Conservation (phyloP, 2,113 vertebrate genomes). For the Syngnathus scovelli region DNA sequence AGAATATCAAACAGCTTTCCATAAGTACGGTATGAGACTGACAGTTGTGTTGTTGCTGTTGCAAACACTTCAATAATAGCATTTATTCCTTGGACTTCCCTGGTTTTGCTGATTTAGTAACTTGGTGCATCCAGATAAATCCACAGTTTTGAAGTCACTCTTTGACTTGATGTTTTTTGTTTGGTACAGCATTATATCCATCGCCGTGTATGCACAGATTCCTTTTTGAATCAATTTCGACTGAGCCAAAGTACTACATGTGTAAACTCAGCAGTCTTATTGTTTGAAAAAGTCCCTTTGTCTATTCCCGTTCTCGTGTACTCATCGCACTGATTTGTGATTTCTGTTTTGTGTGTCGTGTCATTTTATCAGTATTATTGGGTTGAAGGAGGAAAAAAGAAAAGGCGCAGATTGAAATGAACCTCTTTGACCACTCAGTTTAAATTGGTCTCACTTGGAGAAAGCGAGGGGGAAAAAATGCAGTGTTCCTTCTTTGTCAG, state of each 20-base stretch:
- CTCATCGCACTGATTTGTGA: slow-evolving; percentile 57
- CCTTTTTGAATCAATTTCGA: slow-evolving; percentile 54
- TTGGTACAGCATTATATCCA: slow-evolving; percentile 53
- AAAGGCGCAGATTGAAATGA: slow-evolving; percentile 11
- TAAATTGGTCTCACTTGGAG: not conserved
- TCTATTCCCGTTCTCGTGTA: slow-evolving; percentile 49
- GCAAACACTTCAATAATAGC: slow-evolving; percentile 26
- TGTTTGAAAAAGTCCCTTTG: slow-evolving; percentile 30
- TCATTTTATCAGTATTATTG: slow-evolving; percentile 62
- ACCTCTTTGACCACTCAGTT: not conserved
- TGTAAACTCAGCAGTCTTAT: slow-evolving; percentile 56
- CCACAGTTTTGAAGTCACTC: slow-evolving; percentile 19
- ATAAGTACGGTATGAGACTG: not conserved
- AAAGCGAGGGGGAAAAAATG: not conserved
- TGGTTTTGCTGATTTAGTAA: slow-evolving; percentile 11
- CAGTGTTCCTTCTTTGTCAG: slow-evolving; percentile 19
- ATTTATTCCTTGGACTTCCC: slow-evolving; percentile 31
- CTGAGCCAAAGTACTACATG: slow-evolving; percentile 69
- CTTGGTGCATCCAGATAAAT: slow-evolving; percentile 25
- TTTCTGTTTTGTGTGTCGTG: slow-evolving; percentile 49
- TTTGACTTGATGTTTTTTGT: slow-evolving; percentile 7
- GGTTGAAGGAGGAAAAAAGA: slow-evolving; percentile 21
- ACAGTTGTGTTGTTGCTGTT: slow-evolving; percentile 11
- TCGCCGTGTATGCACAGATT: slow-evolving; percentile 58
- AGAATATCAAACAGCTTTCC: not conserved